Evolutionary conservation across 2,797 vertebrate species (phyloP), one percentile per base, ranked within the genome.

Genomic region (Dromococcyx pavoninus): DNA sequence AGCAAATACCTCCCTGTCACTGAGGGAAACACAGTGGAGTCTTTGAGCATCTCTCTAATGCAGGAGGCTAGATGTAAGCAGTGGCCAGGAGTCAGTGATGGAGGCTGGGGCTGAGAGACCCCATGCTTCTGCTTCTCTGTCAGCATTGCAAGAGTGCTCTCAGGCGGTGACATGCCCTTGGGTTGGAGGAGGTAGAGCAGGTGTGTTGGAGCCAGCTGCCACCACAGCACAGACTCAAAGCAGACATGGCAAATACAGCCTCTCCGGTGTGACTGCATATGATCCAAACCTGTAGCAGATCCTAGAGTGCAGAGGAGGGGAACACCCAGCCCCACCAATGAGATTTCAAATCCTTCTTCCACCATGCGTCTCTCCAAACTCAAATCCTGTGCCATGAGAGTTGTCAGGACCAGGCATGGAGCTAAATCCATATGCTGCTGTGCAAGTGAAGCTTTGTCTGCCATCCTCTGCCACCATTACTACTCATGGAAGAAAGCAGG

Each of bases 311-410:
- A 39, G 33, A 88, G 39, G 12, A n/a, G 28, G 61, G 16, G 17
- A 80, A 66, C 17, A 53, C 32, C 17, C 21, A 27, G 28, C 24
- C 58, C 51, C 60, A 54, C 6, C 22, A 65, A 28, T 10, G n/a
- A 25, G 30, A 50, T 88, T 81, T 60, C 54, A 30, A 9, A 54
- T 43, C 30, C n/a, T 57, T 28, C 51, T 87, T 76, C 62, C 50
- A 56, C 7, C 2, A 0, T 33, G 18, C 17, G 27, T 11, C 41
- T 64, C 39, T 53, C 67, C 0, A 0, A 79, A 35, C 46, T 32
- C 60, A 41, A 37, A 75, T 46, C 33, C 17, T 50, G 22, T 73
- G 37, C 37, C 24, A 0, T 22, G 41, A 39, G 18, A 8, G 30
- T 5, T 41, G 30, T 23, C 66, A 82, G 37, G 48, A 53, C 10